These are phyloP conservation scores for Lamellibrachia luymesi DNA, from an alignment of 1,140 invertebrate genomes.

Conservation along the genomic window DNA sequence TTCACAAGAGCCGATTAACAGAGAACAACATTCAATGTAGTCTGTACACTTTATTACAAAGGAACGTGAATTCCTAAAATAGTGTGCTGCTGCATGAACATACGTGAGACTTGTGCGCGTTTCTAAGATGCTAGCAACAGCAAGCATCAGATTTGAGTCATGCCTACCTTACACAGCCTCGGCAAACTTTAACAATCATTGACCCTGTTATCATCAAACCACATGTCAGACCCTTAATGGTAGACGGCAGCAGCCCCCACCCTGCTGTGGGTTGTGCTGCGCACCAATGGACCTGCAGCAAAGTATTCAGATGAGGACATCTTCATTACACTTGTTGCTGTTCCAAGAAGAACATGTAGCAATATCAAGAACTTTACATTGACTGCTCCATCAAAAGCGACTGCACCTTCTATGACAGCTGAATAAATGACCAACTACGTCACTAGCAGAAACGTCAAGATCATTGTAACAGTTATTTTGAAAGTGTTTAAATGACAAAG, in stretches of 20 bases:
- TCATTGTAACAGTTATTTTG: background rate
- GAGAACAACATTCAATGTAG: background rate
- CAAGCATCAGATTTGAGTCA: background rate
- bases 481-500: background rate
- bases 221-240: background rate
- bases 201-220: background rate
- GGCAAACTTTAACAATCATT: background rate
- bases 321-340: background rate
- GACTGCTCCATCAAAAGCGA: no score
- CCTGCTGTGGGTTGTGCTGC: background rate
- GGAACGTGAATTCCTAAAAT: background rate
- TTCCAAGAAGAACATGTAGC: background rate
- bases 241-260: background rate
- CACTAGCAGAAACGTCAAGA: background rate
- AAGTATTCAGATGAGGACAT: background rate
- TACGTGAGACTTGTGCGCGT: background rate
- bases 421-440: background rate
- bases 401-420: background rate
- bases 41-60: slow-evolving; percentile 1
- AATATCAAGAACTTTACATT: background rate
- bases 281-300: background rate
- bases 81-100: background rate
- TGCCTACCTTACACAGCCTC: background rate
- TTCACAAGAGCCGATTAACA: background rate
- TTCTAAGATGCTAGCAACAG: background rate